phyloP scores from a whole-genome alignment of 2,797 vertebrate species.

The Acestrorhynchus altus region DNA sequence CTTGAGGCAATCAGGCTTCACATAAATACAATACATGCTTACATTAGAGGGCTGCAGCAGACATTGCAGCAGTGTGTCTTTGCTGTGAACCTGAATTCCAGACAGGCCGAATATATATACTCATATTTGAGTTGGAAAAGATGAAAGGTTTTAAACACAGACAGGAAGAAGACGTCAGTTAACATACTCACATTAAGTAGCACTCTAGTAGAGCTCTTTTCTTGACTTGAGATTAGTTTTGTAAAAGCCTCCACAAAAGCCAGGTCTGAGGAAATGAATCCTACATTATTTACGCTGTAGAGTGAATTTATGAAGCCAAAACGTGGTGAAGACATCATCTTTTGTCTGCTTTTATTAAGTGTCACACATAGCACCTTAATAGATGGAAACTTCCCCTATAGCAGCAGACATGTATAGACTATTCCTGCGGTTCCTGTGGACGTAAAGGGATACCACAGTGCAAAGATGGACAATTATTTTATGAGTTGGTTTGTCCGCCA shows the following conservation, averaged over 20 bases:
- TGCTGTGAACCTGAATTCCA: not conserved
- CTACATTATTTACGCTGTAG: conserved; percentile 76
- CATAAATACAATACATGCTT: not conserved
- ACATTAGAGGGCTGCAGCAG: not conserved
- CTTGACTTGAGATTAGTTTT: conserved; percentile 53
- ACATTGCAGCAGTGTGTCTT: not conserved
- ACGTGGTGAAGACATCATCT: conserved; percentile 69
- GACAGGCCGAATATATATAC: not conserved
- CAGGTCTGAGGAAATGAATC: conserved; percentile 65
- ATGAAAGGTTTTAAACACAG: not conserved
- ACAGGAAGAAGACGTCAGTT: conserved; percentile 3
- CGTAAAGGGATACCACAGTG: conserved; percentile 57
- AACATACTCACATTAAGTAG: not conserved
- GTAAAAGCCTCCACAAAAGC: conserved; percentile 53
- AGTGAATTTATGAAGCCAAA: conserved; percentile 72
- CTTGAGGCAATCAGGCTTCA: not conserved
- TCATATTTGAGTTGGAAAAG: not conserved
- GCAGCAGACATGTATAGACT: conserved; percentile 56
- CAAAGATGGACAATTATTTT: conserved; percentile 62
- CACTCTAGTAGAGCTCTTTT: conserved; percentile 51
- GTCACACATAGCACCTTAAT: conserved; percentile 69
- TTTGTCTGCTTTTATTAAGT: conserved; percentile 74
- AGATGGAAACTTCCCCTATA: conserved; percentile 63
- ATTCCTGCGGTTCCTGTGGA: conserved; percentile 49
- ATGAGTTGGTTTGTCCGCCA: conserved; percentile 62